A percentile compares a stretch with the other conserved stretches of the same genome.
These are phyloP conservation scores for Gobionotothen gibberifrons DNA, from an alignment of 2,797 vertebrate genomes.

Conservation along the genomic window DNA sequence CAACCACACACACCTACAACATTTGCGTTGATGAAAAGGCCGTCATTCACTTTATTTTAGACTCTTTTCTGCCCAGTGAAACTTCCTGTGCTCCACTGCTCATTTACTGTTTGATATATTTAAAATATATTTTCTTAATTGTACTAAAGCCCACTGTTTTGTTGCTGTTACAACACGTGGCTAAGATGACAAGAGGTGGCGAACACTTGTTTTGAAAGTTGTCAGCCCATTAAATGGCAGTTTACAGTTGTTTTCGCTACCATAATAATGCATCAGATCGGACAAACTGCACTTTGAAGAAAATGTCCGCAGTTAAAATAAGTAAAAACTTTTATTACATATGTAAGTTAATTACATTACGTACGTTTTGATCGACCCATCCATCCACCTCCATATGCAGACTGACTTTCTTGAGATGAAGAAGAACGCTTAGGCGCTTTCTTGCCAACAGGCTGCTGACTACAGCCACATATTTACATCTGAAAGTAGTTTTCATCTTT, in stretches of 20 bases:
- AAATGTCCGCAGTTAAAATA: too few species aligned
- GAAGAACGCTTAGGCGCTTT: background rate
- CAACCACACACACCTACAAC: background rate
- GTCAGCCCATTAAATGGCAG: too few species aligned
- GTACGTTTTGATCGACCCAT: too few species aligned
- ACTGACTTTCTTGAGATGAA: background rate
- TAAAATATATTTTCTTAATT: conserved; percentile 36
- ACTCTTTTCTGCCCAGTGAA: conserved; percentile 26
- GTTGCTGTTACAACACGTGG: background rate
- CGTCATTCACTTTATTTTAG: conserved; percentile 26
- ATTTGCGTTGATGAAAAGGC: background rate
- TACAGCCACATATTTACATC: background rate
- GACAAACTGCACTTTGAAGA: too few species aligned
- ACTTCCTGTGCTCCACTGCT: conserved; percentile 43
- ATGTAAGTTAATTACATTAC: too few species aligned
- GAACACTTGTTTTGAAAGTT: background rate
- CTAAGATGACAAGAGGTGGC: background rate
- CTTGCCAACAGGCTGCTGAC: background rate
- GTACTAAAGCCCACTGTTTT: conserved; percentile 15
- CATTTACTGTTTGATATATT: conserved; percentile 53
- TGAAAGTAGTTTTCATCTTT: background rate
- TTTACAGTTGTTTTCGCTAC: too few species aligned
- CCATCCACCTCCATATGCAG: too few species aligned
- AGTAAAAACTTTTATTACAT: too few species aligned
- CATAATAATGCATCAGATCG: too few species aligned